Percentiles rank a stretch among this genome's conserved stretches.
Conservation (phyloP, 30 jellyfish, hydroid and myxozoan species). For the Cassiopea xamachana region DNA sequence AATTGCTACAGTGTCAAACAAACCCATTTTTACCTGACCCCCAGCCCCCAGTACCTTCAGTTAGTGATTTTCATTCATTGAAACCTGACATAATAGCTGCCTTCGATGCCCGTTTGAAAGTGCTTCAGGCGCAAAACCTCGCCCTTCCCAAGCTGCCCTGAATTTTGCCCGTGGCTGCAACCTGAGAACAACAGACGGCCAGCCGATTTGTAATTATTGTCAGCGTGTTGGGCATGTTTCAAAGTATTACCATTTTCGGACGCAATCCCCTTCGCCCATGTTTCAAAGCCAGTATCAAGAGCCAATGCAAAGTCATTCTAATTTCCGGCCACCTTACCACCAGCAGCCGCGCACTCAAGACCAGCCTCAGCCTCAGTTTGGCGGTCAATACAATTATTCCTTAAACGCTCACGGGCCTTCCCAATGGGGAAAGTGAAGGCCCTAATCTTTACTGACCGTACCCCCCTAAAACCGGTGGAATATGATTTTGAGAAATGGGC, state of each 20-base stretch:
- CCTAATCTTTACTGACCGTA: background rate
- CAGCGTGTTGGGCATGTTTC: constrained; percentile 30
- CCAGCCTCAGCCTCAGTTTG: constrained; percentile 1
- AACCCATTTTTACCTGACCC: background rate
- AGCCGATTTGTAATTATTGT: constrained; percentile 32
- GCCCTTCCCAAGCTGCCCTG: background rate
- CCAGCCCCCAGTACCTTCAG: background rate
- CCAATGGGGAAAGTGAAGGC: constrained; percentile 7
- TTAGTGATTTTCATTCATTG: background rate
- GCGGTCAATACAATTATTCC: background rate
- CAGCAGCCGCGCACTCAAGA: background rate
- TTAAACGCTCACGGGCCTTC: constrained; percentile 8
- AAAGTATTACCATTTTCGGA: background rate
- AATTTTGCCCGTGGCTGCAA: constrained; percentile 26
- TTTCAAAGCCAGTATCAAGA: constrained; percentile 3
- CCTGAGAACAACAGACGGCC: constrained; percentile 32
- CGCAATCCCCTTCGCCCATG: background rate
- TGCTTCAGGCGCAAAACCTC: background rate
- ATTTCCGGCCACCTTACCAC: background rate
- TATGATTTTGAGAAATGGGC: background rate
- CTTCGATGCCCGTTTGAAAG: constrained; percentile 1
- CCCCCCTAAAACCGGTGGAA: constrained; percentile 5
- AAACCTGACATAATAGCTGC: background rate
- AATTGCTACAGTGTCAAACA: background rate
- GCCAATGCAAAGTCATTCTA: background rate